Evolutionary conservation across 2,888 invertebrate species (phyloP), one percentile per base, ranked within the genome.

Genomic region (Ornithoptera priamus): DNA sequence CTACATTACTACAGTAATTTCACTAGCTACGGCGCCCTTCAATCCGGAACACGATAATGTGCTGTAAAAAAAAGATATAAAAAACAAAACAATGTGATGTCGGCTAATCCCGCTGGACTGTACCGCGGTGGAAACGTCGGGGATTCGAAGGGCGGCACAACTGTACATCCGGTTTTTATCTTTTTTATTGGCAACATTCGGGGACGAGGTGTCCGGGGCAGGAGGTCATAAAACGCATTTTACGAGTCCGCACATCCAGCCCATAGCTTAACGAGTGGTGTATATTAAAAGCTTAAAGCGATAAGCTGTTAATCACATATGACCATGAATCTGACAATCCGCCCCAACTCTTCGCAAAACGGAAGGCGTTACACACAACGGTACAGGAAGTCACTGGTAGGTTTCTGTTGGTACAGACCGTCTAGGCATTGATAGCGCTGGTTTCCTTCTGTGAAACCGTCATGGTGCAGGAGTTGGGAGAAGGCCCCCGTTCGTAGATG

Each of bases 171-270:
- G 75, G 75, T 75, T 77, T 80, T 79, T 78, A 81, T 78, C 80
- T 75, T 78, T 81, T 80, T 81, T 81, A 82, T 81, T 80, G 78
- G 78, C 76, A 71, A 72, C 76, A 73, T 64, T 63, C 75, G 71
- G 72, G 72, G 73, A 68, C 74, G 20, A n/a, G 59, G 65, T 73
- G 75, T 72, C 74, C 75, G 73, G 69, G 72, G 69, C 64, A 53
- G 67, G 62, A 65, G 68, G 62, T 64, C 50, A 68, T 69, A 69
- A 69, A 69, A 65, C 57, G 61, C 65, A 61, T 62, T 65, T 69
- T 65, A 65, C 36, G 65, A 69, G 42, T 62, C 62, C 61, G 62
- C 69, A 62, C 46, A 61, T 57, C 65, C n/a, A 65, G 60, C 65
- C 69, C 65, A 53, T 56, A 30, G 20, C 20, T 42, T 39, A 57